phyloP scores from a whole-genome alignment of 2,113 vertebrate species.

The Neofelis nebulosa region DNA sequence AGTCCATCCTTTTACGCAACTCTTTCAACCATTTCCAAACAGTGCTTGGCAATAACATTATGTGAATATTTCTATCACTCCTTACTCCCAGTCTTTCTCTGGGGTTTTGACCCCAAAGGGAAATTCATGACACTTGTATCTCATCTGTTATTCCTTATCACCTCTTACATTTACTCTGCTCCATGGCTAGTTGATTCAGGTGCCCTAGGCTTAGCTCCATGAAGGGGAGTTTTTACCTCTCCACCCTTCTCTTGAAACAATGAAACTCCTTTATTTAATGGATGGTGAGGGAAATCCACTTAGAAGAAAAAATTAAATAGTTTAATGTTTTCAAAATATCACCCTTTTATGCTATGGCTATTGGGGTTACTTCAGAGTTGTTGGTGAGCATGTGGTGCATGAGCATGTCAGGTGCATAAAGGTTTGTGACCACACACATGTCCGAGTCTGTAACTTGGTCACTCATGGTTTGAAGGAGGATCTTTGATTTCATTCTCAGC shows the following conservation, averaged over 20 bases:
- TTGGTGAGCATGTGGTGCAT: background rate
- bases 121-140: background rate
- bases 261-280: background rate
- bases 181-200: background rate
- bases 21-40: background rate
- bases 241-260: background rate
- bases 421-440: no score
- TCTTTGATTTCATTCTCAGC: background rate
- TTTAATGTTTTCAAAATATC: constrained; percentile 16
- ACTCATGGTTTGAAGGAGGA: background rate
- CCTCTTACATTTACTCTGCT: background rate
- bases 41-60: background rate
- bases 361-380: background rate
- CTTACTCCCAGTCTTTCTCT: background rate
- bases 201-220: background rate
- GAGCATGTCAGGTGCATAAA: background rate
- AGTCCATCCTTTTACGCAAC: background rate
- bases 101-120: background rate
- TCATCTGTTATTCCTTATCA: background rate
- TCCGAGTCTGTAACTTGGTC: background rate
- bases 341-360: background rate
- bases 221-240: background rate
- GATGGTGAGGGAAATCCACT: background rate
- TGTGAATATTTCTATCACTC: background rate
- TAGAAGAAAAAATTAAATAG: constrained; percentile 5